Evolutionary conservation across 92 coral and sea anemone genomes (phyloP).

Genomic region (Galaxea fascicularis): DNA sequence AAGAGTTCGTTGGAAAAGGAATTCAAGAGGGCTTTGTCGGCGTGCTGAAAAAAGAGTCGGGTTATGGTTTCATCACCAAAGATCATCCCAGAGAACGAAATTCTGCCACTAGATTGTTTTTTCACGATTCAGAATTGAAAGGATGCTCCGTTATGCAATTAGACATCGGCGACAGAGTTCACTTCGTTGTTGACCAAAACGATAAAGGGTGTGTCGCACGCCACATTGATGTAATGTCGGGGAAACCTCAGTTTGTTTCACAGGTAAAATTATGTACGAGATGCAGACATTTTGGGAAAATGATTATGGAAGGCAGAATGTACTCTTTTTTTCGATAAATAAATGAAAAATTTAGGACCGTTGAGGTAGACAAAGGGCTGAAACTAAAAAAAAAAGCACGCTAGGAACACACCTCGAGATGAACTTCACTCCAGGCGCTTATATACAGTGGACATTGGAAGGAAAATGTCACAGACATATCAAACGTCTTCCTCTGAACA

Average conservation of each 20-base stretch:
- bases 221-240: constrained; percentile 16
- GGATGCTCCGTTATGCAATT: constrained; percentile 34
- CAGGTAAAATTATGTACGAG: constrained; percentile 5
- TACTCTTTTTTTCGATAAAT: background rate
- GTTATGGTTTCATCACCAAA: constrained; percentile 55
- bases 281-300: background rate
- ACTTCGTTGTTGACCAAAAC: constrained; percentile 43
- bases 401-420: too few relatives aligned
- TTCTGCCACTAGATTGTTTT: constrained; percentile 33
- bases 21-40: constrained; percentile 60
- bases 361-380: too few relatives aligned
- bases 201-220: constrained; percentile 32
- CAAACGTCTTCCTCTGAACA: too few relatives aligned
- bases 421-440: too few relatives aligned
- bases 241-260: constrained; percentile 1
- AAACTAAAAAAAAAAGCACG: too few relatives aligned
- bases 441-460: too few relatives aligned
- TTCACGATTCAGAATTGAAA: constrained; percentile 26
- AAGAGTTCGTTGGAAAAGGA: constrained; percentile 37
- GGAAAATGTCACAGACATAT: too few relatives aligned
- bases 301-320: background rate
- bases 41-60: background rate
- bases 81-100: background rate
- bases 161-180: constrained; percentile 43
- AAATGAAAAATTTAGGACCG: too few relatives aligned